Percentiles rank a stretch among this genome's conserved stretches.
These are phyloP conservation scores for Sturmia bella DNA, from an alignment of 2,888 invertebrate species.

Conservation along the genomic window DNA sequence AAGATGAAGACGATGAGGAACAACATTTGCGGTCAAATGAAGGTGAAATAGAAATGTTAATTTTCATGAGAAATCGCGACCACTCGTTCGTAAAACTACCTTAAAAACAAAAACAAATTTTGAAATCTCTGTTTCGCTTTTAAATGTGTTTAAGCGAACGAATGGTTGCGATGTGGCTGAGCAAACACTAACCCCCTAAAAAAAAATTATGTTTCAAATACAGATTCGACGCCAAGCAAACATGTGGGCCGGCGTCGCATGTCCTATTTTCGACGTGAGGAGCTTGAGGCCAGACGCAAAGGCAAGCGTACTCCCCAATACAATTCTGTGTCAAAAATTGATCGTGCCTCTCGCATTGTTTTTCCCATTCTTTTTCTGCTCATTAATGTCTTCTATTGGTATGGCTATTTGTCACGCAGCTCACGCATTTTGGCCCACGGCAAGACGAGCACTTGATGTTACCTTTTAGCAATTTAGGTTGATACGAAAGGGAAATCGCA, in stretches of 20 bases:
- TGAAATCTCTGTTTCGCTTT: background rate
- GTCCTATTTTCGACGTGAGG: constrained; percentile 79
- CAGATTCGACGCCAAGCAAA: constrained; percentile 66
- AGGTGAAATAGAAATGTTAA: no score
- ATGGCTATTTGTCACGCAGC: constrained; percentile 86
- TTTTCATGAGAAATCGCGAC: no score
- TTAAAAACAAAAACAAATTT: background rate
- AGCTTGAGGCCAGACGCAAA: constrained; percentile 79
- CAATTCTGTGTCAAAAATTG: constrained; percentile 91
- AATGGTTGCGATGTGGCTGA: no score
- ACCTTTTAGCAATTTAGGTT: constrained; percentile 82
- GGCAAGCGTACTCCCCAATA: constrained; percentile 84
- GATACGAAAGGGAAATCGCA: constrained; percentile 77
- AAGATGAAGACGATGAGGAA: constrained; percentile 79
- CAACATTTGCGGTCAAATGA: constrained; percentile 77
- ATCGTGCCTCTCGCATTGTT: constrained; percentile 87
- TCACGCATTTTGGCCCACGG: constrained; percentile 78
- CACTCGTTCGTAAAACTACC: no score
- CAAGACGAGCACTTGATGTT: constrained; percentile 80
- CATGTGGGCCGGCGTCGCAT: constrained; percentile 76
- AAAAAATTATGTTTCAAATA: constrained; percentile 18
- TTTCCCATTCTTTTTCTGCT: constrained; percentile 89
- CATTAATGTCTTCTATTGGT: constrained; percentile 91
- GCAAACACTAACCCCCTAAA: no score
- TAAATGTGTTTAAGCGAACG: no score